Evolutionary conservation across 1,140 invertebrate species (phyloP), one percentile per base, ranked within the genome.

Genomic region (Dinoponera quadriceps): DNA sequence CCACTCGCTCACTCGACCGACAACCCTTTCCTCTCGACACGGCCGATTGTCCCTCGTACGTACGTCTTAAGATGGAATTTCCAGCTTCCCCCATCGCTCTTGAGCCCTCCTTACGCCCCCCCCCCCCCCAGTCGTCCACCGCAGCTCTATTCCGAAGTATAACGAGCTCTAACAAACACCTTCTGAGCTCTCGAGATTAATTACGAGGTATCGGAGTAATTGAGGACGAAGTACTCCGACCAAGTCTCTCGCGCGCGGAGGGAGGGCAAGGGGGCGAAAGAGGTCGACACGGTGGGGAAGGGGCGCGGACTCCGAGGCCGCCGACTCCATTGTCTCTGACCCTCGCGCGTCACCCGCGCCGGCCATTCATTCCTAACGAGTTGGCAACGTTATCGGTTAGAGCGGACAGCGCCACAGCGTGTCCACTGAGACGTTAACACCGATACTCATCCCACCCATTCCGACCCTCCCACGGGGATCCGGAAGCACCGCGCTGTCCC

Each of bases 341-440:
- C 74, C 48, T 54, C 48, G 69, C 59, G 74, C 59, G 78, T 68
- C 60, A 71, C 82, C 63, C 71, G 63, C 78, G 72, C 75, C 69
- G 65, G 54, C 83, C 87, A 90, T 90, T 90, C 87, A 85, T 88
- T 91, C 78, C 88, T 92, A 91, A 92, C 91, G 89, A 93, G 90
- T 92, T 92, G 88, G 89, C 91, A 92, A 85, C 85, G 91, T 87
- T 91, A 93, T 92, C 91, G 87, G 89, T 87, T 87, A 87, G 69
- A 90, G 38, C 82, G 83, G 75, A 85, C 82, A 88, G 82, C 44
- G n/a, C n/a, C 84, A 75, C 78, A 62, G 77, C 74, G 90, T 90
- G 89, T 89, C 90, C 90, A 89, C 86, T 90, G 89, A 89, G 87
- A 91, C 91, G 91, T 93, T 92, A 93, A 92, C 90, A 87, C 89